Base-by-base conservation (phyloP, 2,797 vertebrate species). In the Acrocephalus scirpaceus region DNA sequence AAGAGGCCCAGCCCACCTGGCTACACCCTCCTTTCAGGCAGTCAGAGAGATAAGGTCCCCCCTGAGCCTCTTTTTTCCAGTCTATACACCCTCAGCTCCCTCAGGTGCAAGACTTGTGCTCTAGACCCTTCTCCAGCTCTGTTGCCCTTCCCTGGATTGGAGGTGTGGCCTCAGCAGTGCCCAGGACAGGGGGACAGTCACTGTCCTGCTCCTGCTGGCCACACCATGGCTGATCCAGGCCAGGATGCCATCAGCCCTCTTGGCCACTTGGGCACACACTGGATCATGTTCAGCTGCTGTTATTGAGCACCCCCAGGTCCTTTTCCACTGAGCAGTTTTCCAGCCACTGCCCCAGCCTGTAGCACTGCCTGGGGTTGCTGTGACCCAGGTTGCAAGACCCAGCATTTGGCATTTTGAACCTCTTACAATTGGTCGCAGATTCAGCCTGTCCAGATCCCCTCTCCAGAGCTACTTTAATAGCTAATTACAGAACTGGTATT, bases 401-500 rank as follows among this genome's bases (percentile, higher is more conserved):
- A 1, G 3, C 4, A n/a, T 30, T 18, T 4, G 9, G 27, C 18
- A 2, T 29, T 48, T 3, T 50, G 40, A 87, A 54, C 7, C 26
- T 67, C 17, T 18, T 3, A 61, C 11, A 53, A 1, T 0, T 47
- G 17, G 21, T 36, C 27, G 58, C 13, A 32, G 10, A 51, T 42
- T 40, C 70, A 67, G 17, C 5, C n/a, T 42, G 20, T 5, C 20
- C 84, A 67, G 25, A 62, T 34, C 13, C 16, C 16, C 34, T 61
- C 70, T 19, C 8, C 6, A 67, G 92, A 94, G 89, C 92, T 84
- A 94, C 91, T 96, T 97, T 95, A 70, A 94, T 58, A 92, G 82
- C 90, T 95, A 96, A 97, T 97, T 97, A 97, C 65, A 96, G 89
- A 45, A 32, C 86, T 88, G 93, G 96, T 96, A 94, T 78, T 97